phyloP scores from a whole-genome alignment of 2,113 vertebrate species.

The Sylvia atricapilla region DNA sequence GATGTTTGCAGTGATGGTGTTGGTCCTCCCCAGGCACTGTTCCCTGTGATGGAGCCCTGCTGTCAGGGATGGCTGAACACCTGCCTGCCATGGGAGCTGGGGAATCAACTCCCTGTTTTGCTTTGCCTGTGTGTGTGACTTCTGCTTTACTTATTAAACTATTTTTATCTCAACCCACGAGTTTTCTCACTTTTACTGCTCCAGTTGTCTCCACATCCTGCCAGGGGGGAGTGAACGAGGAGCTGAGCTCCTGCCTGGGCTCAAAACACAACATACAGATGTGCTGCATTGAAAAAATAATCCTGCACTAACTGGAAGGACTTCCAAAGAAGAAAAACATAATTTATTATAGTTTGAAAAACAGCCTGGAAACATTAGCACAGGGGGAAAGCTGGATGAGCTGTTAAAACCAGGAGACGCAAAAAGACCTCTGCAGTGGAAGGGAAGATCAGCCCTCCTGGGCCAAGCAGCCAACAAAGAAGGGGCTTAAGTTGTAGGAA shows the following conservation, averaged over 20 bases:
- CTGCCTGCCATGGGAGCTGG: not conserved
- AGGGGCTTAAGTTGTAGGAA: not conserved
- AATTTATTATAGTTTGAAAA: not conserved
- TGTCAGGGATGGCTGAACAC: not conserved
- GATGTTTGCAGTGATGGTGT: not conserved
- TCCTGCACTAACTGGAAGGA: not conserved
- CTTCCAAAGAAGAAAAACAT: not conserved
- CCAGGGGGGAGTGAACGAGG: not conserved
- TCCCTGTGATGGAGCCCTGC: not conserved
- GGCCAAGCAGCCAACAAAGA: not conserved
- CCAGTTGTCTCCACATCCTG: not conserved
- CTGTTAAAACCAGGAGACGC: not conserved
- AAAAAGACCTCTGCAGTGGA: not conserved
- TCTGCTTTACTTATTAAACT: not conserved
- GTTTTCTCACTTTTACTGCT: not conserved
- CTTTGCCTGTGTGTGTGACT: not conserved
- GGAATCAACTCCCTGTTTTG: not conserved
- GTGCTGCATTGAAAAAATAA: not conserved
- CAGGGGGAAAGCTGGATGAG: not conserved
- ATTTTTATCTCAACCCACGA: not conserved
- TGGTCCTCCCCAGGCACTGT: not conserved
- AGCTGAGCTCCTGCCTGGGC: not conserved
- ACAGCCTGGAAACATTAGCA: not conserved
- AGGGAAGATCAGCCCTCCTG: not conserved
- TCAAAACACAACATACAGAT: not conserved